Base-by-base conservation (phyloP, 2,797 vertebrate species). In the Cuniculus paca region DNA sequence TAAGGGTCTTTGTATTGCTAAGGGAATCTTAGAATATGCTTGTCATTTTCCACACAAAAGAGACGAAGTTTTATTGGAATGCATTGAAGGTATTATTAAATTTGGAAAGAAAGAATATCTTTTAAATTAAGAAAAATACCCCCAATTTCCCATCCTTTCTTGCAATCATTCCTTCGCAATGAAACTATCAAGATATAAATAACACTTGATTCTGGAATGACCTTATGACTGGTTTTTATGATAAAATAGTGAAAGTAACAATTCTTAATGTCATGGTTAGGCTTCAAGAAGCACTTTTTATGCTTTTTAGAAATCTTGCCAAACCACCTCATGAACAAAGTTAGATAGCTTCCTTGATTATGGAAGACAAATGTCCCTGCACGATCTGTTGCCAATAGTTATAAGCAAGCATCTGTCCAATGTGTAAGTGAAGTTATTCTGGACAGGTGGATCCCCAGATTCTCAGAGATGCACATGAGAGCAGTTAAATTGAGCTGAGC, bases 21-120 rank as follows among this genome's bases (percentile, higher is more conserved):
- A 90, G 61, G 14, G 14, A 86, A 82, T 70, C 52, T 74, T 84
- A 88, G 50, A 95, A 87, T 93, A 20, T 68, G 19, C 9, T 77
- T 70, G 4, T 45, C 68, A 60, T 28, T 90, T 74, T 74, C 11
- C 16, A 90, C 48, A 70, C 3, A 34, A 1, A 72, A 45, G 68
- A 34, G 34, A 77, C 6, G 45, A 6, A 13, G 48, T 42, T 92
- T 58, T 81, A 68, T 20, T 63, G 42, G 16, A 28, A 17, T 60
- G 13, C 7, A 72, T 5, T 90, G n/a, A 94, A 82, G 31, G 9
- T 52, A 79, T n/a, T 87, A 74, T 48, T 36, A 63, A 92, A 63
- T 70, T 79, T 83, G 54, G 16, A 88, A 8, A 88, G 39, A 93
- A 79, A 7, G 52, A 61, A 34, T 16, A 56, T 45, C 36, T 89